phyloP scores from a whole-genome alignment of 2,888 invertebrate species.

The Busseola fusca region DNA sequence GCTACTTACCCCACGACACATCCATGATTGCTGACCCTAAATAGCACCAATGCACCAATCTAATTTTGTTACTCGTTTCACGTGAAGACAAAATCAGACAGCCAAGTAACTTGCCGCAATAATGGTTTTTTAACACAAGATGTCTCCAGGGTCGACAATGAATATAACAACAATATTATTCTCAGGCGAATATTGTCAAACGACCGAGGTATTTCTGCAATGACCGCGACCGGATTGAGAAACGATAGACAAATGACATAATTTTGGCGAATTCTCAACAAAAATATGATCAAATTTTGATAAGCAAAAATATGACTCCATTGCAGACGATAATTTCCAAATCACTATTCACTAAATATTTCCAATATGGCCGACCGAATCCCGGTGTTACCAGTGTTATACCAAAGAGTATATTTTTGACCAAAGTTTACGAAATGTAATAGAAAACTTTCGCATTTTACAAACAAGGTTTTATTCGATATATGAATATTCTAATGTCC shows the following conservation, averaged over 20 bases:
- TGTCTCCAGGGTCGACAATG: conserved; percentile 87
- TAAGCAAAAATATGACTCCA: conserved; percentile 88
- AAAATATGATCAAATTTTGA: conserved; percentile 85
- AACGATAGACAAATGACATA: conserved; percentile 86
- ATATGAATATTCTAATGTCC: background rate
- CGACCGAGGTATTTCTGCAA: conserved; percentile 85
- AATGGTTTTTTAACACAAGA: conserved; percentile 86
- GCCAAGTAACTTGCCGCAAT: conserved; percentile 79
- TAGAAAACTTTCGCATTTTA: background rate
- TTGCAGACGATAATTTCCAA: conserved; percentile 87
- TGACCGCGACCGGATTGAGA: conserved; percentile 83
- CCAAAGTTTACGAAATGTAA: conserved; percentile 52
- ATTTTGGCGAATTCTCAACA: conserved; percentile 86
- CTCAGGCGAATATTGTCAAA: conserved; percentile 87
- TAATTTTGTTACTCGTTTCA: conserved; percentile 82
- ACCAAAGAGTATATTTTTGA: too few relatives aligned
- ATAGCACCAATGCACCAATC: conserved; percentile 76
- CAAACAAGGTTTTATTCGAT: background rate
- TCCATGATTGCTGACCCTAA: conserved; percentile 88
- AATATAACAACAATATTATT: conserved; percentile 79
- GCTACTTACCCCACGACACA: conserved; percentile 91
- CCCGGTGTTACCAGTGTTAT: too few relatives aligned
- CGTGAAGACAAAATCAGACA: conserved; percentile 84
- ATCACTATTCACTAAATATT: conserved; percentile 83
- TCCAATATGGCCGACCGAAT: conserved; percentile 81